A percentile compares a stretch with the other conserved stretches of the same genome.
These are phyloP conservation scores for Paramormyrops kingsleyae DNA, from an alignment of 2,113 vertebrate species.

Conservation along the genomic window DNA sequence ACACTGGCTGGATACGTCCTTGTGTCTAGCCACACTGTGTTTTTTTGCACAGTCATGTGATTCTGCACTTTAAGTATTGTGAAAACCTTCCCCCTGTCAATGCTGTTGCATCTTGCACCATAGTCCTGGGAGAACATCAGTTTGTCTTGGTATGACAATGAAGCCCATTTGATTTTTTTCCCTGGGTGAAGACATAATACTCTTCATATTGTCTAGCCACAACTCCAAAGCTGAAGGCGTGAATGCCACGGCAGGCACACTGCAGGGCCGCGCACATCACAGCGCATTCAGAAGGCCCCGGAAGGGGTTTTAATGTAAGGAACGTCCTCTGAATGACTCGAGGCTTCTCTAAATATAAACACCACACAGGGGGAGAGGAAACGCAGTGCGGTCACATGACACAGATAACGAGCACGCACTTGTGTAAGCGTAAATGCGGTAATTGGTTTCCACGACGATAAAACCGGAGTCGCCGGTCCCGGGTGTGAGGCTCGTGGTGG, in stretches of 20 bases:
- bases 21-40: neutral
- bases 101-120: neutral
- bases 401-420: constrained; percentile 50
- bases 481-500: constrained; percentile 32
- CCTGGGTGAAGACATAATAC: neutral
- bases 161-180: neutral
- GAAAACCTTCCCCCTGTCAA: neutral
- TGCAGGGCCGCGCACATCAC: neutral
- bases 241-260: neutral
- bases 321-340: neutral
- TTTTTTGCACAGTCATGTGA: neutral
- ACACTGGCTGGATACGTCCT: neutral
- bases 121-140: too few species aligned
- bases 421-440: constrained; percentile 84
- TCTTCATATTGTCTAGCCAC: neutral
- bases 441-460: constrained; percentile 85
- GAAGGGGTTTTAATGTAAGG: neutral
- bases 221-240: neutral
- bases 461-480: constrained; percentile 64
- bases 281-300: neutral
- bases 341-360: neutral
- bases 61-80: neutral
- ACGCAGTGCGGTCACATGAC: neutral
- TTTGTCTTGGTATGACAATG: neutral
- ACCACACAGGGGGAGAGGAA: neutral